These are phyloP conservation scores for Diachasma alloeum DNA, from an alignment of 1,140 invertebrate genomes.

Conservation along the genomic window DNA sequence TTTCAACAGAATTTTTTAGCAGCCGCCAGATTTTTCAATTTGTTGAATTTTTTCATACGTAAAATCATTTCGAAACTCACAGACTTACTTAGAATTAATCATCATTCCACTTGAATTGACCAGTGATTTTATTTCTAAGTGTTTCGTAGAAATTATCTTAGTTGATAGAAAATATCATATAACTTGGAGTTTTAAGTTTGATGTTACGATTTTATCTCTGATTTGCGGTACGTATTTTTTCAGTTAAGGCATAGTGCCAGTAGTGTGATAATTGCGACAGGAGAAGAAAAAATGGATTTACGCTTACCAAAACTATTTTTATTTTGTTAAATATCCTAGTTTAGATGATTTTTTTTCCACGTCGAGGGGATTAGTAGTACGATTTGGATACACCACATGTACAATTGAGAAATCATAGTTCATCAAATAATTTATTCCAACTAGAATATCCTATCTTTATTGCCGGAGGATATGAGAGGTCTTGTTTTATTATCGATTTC, in stretches of 20 bases:
- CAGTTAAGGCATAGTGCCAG: constrained; percentile 11
- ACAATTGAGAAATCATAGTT: constrained; percentile 20
- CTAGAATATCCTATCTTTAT: not conserved
- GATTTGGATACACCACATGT: constrained; percentile 20
- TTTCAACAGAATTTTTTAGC: too few relatives aligned
- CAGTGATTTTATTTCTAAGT: not conserved
- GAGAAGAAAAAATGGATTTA: constrained; percentile 21
- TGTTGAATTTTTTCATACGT: too few relatives aligned
- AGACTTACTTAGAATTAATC: not conserved
- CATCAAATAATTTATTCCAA: not conserved
- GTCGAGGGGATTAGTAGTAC: not conserved
- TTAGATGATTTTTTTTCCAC: constrained; percentile 32
- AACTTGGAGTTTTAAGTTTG: not conserved
- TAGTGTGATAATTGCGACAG: not conserved
- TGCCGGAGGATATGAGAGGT: not conserved
- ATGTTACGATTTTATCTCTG: not conserved
- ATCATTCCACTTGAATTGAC: not conserved
- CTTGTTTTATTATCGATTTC: not conserved
- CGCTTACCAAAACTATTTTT: constrained; percentile 33
- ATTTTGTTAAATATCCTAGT: constrained; percentile 34
- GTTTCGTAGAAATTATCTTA: not conserved
- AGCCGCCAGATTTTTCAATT: too few relatives aligned
- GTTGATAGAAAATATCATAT: constrained; percentile 2
- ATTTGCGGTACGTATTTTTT: not conserved
- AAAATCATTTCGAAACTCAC: not conserved